phyloP scores from a whole-genome alignment of 2,888 invertebrate species.

The Eugnorisma glareosa region DNA sequence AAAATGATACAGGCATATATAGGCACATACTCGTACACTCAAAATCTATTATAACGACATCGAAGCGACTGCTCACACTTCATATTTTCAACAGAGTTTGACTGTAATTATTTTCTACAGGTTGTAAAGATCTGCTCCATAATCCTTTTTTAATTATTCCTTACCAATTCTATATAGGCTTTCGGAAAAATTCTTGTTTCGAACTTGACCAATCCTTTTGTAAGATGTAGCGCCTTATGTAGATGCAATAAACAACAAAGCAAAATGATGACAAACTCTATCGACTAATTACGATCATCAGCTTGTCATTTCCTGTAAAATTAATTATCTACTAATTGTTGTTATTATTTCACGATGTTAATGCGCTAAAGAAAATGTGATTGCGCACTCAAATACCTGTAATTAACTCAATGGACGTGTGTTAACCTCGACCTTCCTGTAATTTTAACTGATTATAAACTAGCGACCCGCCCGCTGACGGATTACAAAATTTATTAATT shows the following conservation, averaged over 20 bases:
- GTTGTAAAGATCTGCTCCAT: no score
- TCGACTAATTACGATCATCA: conserved; percentile 34
- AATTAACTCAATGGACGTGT: conserved; percentile 1
- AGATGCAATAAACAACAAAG: not conserved
- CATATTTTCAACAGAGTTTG: no score
- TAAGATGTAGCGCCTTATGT: not conserved
- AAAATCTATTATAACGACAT: no score
- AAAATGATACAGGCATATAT: no score
- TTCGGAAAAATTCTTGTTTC: not conserved
- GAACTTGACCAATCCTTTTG: not conserved
- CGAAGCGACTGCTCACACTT: no score
- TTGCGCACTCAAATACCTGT: not conserved
- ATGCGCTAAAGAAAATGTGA: conserved; percentile 23
- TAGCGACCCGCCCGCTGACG: not conserved
- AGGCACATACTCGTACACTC: no score
- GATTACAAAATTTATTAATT: not conserved
- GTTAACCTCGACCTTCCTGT: conserved; percentile 11
- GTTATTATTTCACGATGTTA: conserved; percentile 32
- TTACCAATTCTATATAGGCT: not conserved
- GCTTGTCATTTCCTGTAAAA: conserved; percentile 22
- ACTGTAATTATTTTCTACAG: no score
- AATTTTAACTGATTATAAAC: conserved; percentile 11
- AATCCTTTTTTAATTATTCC: no score
- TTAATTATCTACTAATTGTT: conserved; percentile 12
- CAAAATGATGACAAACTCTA: conserved; percentile 1